These are phyloP conservation scores for Corythornis vintsioides DNA, from an alignment of 2,113 vertebrate genomes.

Conservation along the genomic window DNA sequence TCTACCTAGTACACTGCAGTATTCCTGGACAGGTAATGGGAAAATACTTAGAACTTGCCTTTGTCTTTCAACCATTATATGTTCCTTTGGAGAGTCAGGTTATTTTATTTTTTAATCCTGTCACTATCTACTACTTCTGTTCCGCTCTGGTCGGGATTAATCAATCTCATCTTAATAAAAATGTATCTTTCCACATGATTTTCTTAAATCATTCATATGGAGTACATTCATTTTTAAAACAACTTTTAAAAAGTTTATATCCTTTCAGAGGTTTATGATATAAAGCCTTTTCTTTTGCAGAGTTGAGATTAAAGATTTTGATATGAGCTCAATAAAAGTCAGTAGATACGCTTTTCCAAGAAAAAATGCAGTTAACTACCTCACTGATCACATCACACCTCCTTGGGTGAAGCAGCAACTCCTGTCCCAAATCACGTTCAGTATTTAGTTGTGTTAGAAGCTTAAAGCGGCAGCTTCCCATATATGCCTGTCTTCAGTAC, in stretches of 20 bases:
- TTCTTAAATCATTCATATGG: neutral
- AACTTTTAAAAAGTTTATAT: neutral
- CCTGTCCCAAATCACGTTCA: neutral
- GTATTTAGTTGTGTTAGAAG: neutral
- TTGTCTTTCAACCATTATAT: neutral
- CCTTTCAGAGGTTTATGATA: neutral
- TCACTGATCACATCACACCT: neutral
- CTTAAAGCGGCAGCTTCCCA: neutral
- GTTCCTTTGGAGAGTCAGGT: neutral
- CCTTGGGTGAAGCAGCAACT: neutral
- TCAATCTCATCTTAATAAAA: neutral
- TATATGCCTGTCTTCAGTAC: neutral
- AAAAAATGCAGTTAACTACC: neutral
- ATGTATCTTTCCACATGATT: neutral
- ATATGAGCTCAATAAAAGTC: neutral
- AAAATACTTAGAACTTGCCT: neutral
- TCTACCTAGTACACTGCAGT: neutral
- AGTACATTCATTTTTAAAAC: neutral
- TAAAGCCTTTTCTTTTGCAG: neutral
- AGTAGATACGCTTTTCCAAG: neutral
- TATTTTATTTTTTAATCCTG: neutral
- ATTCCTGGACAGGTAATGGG: neutral
- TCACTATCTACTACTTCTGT: neutral
- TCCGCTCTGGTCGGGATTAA: neutral
- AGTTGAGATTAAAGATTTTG: neutral